Conservation (phyloP, 2,888 invertebrate genomes). For the Fissipunctia ypsillon region DNA sequence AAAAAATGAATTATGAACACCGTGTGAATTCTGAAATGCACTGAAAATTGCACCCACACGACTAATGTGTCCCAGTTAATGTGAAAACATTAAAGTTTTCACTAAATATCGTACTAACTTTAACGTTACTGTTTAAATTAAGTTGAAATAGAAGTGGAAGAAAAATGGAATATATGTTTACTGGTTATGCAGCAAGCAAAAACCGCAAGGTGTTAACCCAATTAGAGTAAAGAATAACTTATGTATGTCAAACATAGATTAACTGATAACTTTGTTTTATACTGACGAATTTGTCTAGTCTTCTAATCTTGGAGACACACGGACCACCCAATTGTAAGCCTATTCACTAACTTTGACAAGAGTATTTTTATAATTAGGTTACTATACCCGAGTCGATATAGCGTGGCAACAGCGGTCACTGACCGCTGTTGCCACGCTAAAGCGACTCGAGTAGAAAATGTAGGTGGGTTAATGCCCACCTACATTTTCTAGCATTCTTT, state of each 20-base stretch:
- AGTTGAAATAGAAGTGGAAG: background rate
- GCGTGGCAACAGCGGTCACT: no score
- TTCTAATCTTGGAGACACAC: background rate
- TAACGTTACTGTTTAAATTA: conserved; percentile 11
- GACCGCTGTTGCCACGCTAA: no score
- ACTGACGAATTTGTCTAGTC: background rate
- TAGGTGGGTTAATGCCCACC: no score
- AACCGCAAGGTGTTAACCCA: conserved; percentile 2
- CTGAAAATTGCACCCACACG: conserved; percentile 57
- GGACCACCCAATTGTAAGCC: background rate
- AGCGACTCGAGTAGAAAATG: no score
- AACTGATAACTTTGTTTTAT: background rate
- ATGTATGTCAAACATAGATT: background rate
- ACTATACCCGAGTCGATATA: no score
- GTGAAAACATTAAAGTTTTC: conserved; percentile 40
- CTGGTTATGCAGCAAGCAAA: background rate
- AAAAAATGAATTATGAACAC: conserved; percentile 55
- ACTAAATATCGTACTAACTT: conserved; percentile 40
- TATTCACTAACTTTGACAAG: background rate
- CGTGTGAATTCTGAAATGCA: conserved; percentile 41
- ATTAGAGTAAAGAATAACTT: background rate
- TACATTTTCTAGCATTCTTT: no score
- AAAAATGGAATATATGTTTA: background rate
- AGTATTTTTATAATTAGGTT: no score
- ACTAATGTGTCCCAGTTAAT: conserved; percentile 54